Evolutionary conservation across 2,797 vertebrate genomes (phyloP).

Genomic region (Calcarius lapponicus): DNA sequence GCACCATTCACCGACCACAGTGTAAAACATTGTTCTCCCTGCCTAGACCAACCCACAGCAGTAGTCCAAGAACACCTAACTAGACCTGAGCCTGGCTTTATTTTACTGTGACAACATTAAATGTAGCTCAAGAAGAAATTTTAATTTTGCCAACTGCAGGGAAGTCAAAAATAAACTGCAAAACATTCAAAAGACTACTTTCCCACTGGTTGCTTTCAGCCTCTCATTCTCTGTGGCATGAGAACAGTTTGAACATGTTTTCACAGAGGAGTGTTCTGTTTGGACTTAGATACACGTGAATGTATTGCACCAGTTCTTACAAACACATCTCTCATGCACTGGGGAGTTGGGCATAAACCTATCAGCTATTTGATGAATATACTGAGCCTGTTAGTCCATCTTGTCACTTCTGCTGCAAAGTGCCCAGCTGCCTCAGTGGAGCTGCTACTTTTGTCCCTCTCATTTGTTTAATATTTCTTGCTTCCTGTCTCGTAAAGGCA

Average conservation of each 20-base stretch:
- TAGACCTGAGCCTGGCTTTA: not conserved
- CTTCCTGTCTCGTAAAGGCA: not conserved
- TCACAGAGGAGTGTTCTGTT: not conserved
- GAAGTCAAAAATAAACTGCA: not conserved
- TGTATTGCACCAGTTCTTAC: not conserved
- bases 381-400: not conserved
- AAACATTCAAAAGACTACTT: not conserved
- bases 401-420: not conserved
- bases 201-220: not conserved
- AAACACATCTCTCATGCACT: not conserved
- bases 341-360: not conserved
- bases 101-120: not conserved
- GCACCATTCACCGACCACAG: not conserved
- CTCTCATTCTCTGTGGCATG: not conserved
- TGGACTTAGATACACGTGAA: not conserved
- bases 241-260: not conserved
- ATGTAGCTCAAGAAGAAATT: not conserved
- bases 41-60: not conserved
- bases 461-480: slow-evolving; percentile 46
- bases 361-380: not conserved
- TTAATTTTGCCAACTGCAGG: not conserved
- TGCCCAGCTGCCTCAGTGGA: not conserved
- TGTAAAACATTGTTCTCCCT: not conserved
- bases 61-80: not conserved
- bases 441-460: slow-evolving; percentile 17